Evolutionary conservation across 2,113 vertebrate genomes (phyloP).

Genomic region (Isichthys henryi): DNA sequence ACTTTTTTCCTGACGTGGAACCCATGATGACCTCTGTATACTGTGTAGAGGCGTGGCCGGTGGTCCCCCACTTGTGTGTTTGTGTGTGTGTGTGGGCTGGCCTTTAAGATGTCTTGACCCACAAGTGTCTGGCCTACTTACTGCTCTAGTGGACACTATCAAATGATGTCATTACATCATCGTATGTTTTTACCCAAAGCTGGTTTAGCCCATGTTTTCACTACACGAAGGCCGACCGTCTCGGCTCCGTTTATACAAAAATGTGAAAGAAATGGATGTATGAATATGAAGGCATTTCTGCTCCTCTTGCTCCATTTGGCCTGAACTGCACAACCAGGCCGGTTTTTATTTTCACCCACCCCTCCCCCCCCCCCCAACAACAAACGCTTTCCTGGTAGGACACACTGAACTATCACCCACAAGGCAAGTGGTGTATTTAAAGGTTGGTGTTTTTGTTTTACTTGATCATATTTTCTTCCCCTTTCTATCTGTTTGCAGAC

Average conservation of each 20-base stretch:
- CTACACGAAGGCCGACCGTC: neutral
- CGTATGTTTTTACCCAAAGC: neutral
- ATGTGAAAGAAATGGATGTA: neutral
- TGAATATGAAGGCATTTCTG: neutral
- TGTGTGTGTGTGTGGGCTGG: neutral
- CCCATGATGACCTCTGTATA: neutral
- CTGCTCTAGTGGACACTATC: neutral
- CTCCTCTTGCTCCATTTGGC: neutral
- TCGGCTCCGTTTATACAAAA: neutral
- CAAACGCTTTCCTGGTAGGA: slow-evolving; percentile 55
- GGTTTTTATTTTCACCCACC: neutral
- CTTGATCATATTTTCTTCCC: slow-evolving; percentile 50
- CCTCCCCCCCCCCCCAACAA: neutral
- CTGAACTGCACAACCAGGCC: neutral
- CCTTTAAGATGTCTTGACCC: neutral
- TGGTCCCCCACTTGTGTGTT: neutral
- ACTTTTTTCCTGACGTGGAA: neutral
- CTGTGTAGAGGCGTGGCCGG: neutral
- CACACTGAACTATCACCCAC: slow-evolving; percentile 65
- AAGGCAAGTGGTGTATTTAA: slow-evolving; percentile 73
- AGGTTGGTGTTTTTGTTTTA: slow-evolving; percentile 58
- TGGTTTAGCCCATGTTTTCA: slow-evolving; percentile 2
- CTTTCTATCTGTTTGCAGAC: slow-evolving; percentile 96
- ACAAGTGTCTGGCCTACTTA: neutral
- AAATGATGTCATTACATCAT: slow-evolving; percentile 5